A percentile compares a stretch with the other conserved stretches of the same genome.
These are phyloP conservation scores for Augiades crinisus DNA, from an alignment of 2,888 invertebrate genomes.

Conservation along the genomic window DNA sequence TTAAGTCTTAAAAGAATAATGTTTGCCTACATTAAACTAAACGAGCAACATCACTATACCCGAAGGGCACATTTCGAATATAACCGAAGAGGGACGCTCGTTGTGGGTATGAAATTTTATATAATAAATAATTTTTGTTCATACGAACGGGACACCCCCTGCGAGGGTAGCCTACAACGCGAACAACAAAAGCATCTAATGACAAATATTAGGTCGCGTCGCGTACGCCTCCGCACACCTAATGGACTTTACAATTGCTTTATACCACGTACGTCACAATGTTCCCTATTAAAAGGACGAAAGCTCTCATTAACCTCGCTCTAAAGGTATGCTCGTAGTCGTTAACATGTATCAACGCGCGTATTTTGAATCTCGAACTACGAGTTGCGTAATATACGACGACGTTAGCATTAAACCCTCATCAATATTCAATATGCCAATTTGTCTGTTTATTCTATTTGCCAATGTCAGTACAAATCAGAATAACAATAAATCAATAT, in stretches of 20 bases:
- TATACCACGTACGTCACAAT: slow-evolving; percentile 45
- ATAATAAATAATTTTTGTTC: slow-evolving; percentile 65
- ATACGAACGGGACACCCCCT: slow-evolving; percentile 52
- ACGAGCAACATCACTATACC: slow-evolving; percentile 47
- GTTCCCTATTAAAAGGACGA: slow-evolving; percentile 54
- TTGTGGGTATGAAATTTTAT: slow-evolving; percentile 58
- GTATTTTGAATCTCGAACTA: not conserved
- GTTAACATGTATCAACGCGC: slow-evolving; percentile 5
- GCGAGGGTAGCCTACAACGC: slow-evolving; percentile 50
- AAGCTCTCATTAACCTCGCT: slow-evolving; percentile 45
- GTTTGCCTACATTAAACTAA: slow-evolving; percentile 31
- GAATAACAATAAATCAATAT: slow-evolving; percentile 29
- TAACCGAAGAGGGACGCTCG: slow-evolving; percentile 53
- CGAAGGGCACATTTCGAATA: slow-evolving; percentile 62
- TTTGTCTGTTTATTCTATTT: not conserved
- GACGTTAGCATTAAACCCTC: not conserved
- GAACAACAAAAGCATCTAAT: slow-evolving; percentile 70
- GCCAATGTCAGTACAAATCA: slow-evolving; percentile 12
- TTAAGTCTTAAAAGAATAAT: slow-evolving; percentile 39
- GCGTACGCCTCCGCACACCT: slow-evolving; percentile 56
- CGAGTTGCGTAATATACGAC: not conserved
- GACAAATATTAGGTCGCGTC: slow-evolving; percentile 64
- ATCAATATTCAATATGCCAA: slow-evolving; percentile 5
- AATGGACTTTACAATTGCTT: slow-evolving; percentile 74
- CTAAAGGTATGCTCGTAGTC: slow-evolving; percentile 27